phyloP scores from a whole-genome alignment of 2,113 vertebrate species.

The Raphicerus campestris region DNA sequence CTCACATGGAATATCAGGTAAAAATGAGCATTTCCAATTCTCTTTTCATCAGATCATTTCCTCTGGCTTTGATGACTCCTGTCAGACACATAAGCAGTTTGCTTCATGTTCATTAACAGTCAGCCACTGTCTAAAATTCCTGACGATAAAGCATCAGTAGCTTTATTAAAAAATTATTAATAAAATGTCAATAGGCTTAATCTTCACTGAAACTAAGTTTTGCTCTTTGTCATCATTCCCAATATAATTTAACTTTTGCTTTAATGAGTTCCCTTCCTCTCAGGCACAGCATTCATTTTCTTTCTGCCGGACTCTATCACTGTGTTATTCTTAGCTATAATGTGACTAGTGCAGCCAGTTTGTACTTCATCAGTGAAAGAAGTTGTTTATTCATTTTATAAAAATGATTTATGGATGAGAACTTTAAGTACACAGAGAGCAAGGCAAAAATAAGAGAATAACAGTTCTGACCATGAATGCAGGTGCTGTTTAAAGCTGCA shows the following conservation, averaged over 20 bases:
- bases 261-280: conserved; percentile 40
- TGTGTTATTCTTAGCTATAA: conserved; percentile 51
- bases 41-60: background rate
- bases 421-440: conserved; percentile 57
- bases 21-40: background rate
- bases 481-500: conserved; percentile 54
- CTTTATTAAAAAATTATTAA: conserved; percentile 29
- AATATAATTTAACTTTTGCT: conserved; percentile 31
- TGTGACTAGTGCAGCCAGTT: conserved; percentile 7
- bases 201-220: background rate
- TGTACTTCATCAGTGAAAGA: conserved; percentile 57
- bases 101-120: background rate
- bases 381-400: conserved; percentile 63
- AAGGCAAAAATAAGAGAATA: conserved; percentile 58
- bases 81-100: conserved; percentile 46
- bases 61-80: background rate
- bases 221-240: conserved; percentile 51
- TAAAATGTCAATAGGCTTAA: conserved; percentile 43
- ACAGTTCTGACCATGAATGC: conserved; percentile 35
- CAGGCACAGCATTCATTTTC: conserved; percentile 30
- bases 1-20: background rate
- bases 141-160: background rate
- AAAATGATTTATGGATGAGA: conserved; percentile 66
- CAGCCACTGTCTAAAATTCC: conserved; percentile 18
- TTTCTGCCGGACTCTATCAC: background rate